Percentiles rank a stretch among this genome's conserved stretches.
Conservation (phyloP, 2,888 invertebrate genomes). For the Aphidius colemani region DNA sequence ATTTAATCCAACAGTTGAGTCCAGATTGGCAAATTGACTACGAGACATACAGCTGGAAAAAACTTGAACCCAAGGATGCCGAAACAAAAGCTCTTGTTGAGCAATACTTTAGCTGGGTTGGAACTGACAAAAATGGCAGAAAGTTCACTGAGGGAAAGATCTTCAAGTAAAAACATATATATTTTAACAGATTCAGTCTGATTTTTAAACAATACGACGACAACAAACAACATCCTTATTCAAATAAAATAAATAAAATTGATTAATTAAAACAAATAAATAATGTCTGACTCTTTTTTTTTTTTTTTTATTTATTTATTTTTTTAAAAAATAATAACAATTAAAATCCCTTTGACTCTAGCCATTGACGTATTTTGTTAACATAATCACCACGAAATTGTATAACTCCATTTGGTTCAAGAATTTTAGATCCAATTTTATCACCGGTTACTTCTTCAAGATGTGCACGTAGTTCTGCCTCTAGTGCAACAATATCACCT, state of each 20-base stretch:
- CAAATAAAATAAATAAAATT: slow-evolving; percentile 46
- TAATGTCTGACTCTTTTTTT: no score
- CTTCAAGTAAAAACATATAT: slow-evolving; percentile 78
- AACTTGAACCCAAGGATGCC: slow-evolving; percentile 79
- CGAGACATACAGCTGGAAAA: slow-evolving; percentile 94
- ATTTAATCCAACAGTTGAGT: slow-evolving; percentile 66
- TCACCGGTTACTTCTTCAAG: slow-evolving; percentile 65
- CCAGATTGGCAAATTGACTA: slow-evolving; percentile 97
- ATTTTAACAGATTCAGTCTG: slow-evolving; percentile 32
- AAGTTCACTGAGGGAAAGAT: slow-evolving; percentile 98
- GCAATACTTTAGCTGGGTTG: slow-evolving; percentile 91
- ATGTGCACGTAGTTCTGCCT: slow-evolving; percentile 69
- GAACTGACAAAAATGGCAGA: slow-evolving; percentile 84
- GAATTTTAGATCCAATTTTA: slow-evolving; percentile 69
- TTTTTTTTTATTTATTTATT: no score
- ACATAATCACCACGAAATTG: slow-evolving; percentile 78
- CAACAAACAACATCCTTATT: slow-evolving; percentile 45
- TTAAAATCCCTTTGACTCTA: slow-evolving; percentile 78
- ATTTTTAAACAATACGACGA: slow-evolving; percentile 37
- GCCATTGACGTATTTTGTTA: slow-evolving; percentile 70
- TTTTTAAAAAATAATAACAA: no score
- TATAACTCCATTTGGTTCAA: slow-evolving; percentile 75
- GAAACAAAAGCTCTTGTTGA: slow-evolving; percentile 85
- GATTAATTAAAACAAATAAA: no score
- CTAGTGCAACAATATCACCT: slow-evolving; percentile 85